Evolutionary conservation across 2,113 vertebrate genomes (phyloP).

Genomic region (Acrocephalus arundinaceus): DNA sequence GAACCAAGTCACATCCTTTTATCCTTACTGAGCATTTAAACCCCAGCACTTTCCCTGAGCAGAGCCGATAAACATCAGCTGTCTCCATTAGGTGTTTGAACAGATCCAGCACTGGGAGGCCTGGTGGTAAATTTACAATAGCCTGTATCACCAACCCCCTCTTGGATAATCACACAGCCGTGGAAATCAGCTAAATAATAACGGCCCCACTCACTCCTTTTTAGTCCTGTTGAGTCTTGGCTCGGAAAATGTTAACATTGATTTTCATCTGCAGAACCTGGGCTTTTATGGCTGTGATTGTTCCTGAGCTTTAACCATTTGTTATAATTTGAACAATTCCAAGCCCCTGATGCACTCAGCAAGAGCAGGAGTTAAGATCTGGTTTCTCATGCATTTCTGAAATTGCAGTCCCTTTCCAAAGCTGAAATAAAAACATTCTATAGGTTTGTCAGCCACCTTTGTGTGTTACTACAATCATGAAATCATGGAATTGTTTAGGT

Average conservation of each 20-base stretch:
- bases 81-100: constrained; percentile 53
- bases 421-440: constrained; percentile 20
- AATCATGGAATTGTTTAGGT: not conserved
- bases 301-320: constrained; percentile 67
- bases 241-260: constrained; percentile 66
- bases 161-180: constrained; percentile 63
- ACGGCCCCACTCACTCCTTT: constrained; percentile 73
- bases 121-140: constrained; percentile 69
- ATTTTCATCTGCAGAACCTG: constrained; percentile 70
- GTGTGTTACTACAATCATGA: not conserved
- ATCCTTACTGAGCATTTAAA: not conserved
- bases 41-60: not conserved
- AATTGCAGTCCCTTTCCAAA: constrained; percentile 14
- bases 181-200: constrained; percentile 68
- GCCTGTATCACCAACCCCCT: constrained; percentile 53
- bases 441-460: not conserved
- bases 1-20: not conserved
- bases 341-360: constrained; percentile 3
- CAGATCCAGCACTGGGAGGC: constrained; percentile 50
- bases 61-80: constrained; percentile 17
- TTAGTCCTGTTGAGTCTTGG: constrained; percentile 65
- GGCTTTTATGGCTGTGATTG: constrained; percentile 60
- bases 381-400: constrained; percentile 22
- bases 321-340: constrained; percentile 43
- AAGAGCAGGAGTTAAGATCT: constrained; percentile 48